These are phyloP conservation scores for Zophobas morio DNA, from an alignment of 1,140 invertebrate genomes.

Conservation along the genomic window DNA sequence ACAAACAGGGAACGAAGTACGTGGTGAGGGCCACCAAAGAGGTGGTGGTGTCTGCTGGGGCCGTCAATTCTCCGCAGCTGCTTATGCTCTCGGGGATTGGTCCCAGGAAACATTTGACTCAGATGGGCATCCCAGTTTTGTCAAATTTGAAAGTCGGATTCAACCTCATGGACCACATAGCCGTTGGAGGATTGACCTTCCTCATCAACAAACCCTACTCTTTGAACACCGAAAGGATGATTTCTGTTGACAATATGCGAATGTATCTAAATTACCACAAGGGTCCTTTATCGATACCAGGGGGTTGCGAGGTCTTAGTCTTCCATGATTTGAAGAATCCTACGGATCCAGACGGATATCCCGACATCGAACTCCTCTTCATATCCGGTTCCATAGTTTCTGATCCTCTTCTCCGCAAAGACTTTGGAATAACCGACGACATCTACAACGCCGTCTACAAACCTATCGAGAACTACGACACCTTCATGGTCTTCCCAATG, in stretches of 20 bases:
- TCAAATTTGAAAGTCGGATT: slow-evolving; percentile 83
- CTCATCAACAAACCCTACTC: slow-evolving; percentile 71
- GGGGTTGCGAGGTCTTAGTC: slow-evolving; percentile 84
- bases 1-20: slow-evolving; percentile 70
- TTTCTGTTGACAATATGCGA: slow-evolving; percentile 62
- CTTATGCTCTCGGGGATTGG: slow-evolving; percentile 89
- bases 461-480: slow-evolving; percentile 61
- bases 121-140: slow-evolving; percentile 73
- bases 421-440: slow-evolving; percentile 66
- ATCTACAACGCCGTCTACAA: slow-evolving; percentile 66
- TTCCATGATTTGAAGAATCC: slow-evolving; percentile 78
- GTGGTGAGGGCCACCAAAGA: slow-evolving; percentile 78
- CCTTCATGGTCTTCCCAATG: slow-evolving; percentile 72
- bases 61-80: slow-evolving; percentile 83
- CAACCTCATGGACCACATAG: slow-evolving; percentile 86
- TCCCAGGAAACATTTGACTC: slow-evolving; percentile 78
- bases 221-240: slow-evolving; percentile 57
- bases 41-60: slow-evolving; percentile 83
- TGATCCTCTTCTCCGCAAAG: slow-evolving; percentile 66
- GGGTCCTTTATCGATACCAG: slow-evolving; percentile 83
- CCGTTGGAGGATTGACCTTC: slow-evolving; percentile 79
- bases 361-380: slow-evolving; percentile 83
- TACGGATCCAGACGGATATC: slow-evolving; percentile 73
- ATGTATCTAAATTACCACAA: slow-evolving; percentile 71
- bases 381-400: slow-evolving; percentile 68